Conservation (phyloP, 2,888 invertebrate genomes). For the Odontocerum albicorne region DNA sequence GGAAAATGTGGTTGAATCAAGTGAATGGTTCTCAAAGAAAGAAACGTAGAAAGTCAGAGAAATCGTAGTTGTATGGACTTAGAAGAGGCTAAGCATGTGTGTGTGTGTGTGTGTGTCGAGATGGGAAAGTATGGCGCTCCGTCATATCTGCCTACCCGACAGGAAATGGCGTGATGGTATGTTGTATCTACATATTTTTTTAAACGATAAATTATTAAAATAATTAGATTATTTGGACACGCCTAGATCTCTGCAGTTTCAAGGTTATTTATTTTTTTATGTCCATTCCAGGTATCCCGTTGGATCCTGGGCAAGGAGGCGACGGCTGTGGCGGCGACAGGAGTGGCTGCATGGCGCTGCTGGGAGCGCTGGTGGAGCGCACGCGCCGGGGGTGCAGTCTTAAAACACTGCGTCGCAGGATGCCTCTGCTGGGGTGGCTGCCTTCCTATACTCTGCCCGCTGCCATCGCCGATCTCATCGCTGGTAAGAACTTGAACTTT, state of each 20-base stretch:
- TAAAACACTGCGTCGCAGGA: constrained; percentile 62
- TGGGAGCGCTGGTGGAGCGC: constrained; percentile 8
- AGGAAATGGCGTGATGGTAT: too few species aligned
- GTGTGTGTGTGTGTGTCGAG: too few species aligned
- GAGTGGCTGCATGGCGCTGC: neutral
- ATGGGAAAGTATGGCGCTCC: too few species aligned
- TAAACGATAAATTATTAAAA: too few species aligned
- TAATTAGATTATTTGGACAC: too few species aligned
- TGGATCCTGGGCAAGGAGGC: constrained; percentile 12
- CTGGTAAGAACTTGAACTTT: constrained; percentile 56
- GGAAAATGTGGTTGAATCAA: too few species aligned
- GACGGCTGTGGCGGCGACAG: neutral
- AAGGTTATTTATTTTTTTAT: neutral
- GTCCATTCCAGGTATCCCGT: constrained; percentile 14
- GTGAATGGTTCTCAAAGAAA: too few species aligned
- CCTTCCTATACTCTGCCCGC: constrained; percentile 66
- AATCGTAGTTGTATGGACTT: too few species aligned
- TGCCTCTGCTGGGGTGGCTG: constrained; percentile 71
- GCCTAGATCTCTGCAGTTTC: neutral
- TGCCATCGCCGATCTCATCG: constrained; percentile 75
- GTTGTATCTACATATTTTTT: too few species aligned
- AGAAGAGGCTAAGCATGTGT: too few species aligned
- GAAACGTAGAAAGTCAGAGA: too few species aligned
- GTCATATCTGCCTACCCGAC: too few species aligned
- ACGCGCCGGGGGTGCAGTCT: constrained; percentile 56